Percentiles rank a stretch among this genome's conserved stretches.
Conservation (phyloP, 2,113 vertebrate species). For the Mellivora capensis region DNA sequence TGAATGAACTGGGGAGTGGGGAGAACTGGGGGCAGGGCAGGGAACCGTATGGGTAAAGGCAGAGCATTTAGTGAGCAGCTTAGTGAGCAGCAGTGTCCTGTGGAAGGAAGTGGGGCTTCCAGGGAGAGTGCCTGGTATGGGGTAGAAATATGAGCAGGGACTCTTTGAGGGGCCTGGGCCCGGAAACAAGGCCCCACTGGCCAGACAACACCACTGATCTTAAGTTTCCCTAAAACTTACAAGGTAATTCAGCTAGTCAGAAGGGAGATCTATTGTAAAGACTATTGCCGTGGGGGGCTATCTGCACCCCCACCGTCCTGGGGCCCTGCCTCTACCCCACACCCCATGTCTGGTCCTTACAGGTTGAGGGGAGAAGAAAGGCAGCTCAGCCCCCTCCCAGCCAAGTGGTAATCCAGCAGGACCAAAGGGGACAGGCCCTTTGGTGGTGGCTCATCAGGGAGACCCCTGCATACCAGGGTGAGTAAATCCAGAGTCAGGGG, state of each 20-base stretch:
- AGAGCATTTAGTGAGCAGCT: not conserved
- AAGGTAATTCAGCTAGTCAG: not conserved
- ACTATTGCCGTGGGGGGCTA: not conserved
- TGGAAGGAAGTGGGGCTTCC: not conserved
- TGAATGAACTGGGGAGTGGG: not conserved
- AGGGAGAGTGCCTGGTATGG: not conserved
- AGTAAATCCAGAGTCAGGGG: not conserved
- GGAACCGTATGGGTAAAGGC: not conserved
- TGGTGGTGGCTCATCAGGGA: not conserved
- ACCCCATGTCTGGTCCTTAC: not conserved
- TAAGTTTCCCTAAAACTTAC: not conserved
- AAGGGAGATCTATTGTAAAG: not conserved
- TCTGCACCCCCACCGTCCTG: not conserved
- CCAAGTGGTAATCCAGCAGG: not conserved
- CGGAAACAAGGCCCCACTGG: not conserved
- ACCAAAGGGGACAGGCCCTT: not conserved
- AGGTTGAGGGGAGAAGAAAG: not conserved
- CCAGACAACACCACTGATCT: no score
- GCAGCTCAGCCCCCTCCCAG: not conserved
- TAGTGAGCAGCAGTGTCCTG: not conserved
- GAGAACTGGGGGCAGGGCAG: not conserved
- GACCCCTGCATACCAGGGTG: constrained; percentile 7
- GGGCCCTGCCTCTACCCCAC: not conserved
- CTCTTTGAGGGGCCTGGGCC: not conserved
- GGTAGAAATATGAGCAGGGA: not conserved